Conservation (phyloP, 2,888 invertebrate genomes). For the Drosophila silvestris region DNA sequence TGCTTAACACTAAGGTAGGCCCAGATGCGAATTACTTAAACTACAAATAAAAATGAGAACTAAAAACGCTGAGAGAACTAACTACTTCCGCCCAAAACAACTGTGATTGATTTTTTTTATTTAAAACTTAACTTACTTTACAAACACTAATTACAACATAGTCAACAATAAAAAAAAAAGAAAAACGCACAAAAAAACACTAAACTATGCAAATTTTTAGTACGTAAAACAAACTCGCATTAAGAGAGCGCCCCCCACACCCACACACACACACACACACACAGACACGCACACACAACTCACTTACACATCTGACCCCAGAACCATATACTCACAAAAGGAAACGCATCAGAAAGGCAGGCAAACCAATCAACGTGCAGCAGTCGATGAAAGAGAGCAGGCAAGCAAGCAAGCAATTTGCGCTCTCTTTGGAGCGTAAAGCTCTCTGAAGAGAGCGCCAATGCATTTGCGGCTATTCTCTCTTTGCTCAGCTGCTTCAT, state of each 20-base stretch:
- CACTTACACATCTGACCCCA: slow-evolving; percentile 19
- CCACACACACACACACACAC: slow-evolving; percentile 12
- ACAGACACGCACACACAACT: slow-evolving; percentile 21
- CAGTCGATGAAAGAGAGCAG: slow-evolving; percentile 23
- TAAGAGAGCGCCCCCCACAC: slow-evolving; percentile 41
- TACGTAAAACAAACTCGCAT: slow-evolving; percentile 48
- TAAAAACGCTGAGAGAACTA: slow-evolving; percentile 52
- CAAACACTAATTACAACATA: slow-evolving; percentile 51
- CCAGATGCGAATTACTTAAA: slow-evolving; percentile 61
- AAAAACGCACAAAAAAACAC: slow-evolving; percentile 43
- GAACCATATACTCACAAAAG: slow-evolving; percentile 38
- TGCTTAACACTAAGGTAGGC: slow-evolving; percentile 48
- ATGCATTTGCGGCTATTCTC: not conserved
- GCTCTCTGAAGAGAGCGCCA: not conserved
- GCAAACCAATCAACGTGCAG: slow-evolving; percentile 22
- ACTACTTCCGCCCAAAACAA: slow-evolving; percentile 84
- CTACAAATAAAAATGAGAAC: slow-evolving; percentile 25
- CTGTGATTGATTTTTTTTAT: slow-evolving; percentile 83
- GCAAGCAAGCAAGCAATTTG: not conserved
- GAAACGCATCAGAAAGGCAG: slow-evolving; percentile 11
- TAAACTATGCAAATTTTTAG: slow-evolving; percentile 78
- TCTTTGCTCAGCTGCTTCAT: not conserved
- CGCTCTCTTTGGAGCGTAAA: not conserved
- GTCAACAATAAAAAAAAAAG: slow-evolving; percentile 53
- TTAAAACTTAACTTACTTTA: slow-evolving; percentile 61